Conservation (phyloP, 92 coral and sea anemone species). For the Bergia puertoricense region DNA sequence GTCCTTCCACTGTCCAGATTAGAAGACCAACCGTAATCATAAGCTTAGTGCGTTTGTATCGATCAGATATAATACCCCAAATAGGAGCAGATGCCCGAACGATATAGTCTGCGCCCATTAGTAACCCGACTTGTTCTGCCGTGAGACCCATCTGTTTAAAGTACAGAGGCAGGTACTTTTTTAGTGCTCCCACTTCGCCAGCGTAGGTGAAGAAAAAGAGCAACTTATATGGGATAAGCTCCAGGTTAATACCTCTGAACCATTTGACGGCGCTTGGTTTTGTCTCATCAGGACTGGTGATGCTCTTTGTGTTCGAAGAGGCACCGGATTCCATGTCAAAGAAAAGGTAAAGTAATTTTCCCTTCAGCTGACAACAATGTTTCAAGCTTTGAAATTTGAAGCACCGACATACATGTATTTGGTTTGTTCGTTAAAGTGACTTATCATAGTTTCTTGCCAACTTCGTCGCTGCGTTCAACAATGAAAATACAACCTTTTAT, state of each 20-base stretch:
- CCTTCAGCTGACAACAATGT: neutral
- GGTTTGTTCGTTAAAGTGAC: too few species aligned
- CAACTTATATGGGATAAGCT: neutral
- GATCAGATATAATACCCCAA: slow-evolving; percentile 50
- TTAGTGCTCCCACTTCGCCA: slow-evolving; percentile 55
- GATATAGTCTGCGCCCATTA: slow-evolving; percentile 56
- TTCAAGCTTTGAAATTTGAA: too few species aligned
- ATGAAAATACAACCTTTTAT: too few species aligned
- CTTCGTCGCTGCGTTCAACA: too few species aligned
- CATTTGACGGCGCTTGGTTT: neutral
- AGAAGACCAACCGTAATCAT: neutral
- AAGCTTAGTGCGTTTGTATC: slow-evolving; percentile 29
- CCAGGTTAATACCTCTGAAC: neutral
- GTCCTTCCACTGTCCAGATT: neutral
- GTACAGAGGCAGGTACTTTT: slow-evolving; percentile 56
- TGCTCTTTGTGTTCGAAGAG: neutral
- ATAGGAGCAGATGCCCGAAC: slow-evolving; percentile 59
- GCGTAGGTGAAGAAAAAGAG: slow-evolving; percentile 49
- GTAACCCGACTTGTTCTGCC: slow-evolving; percentile 56
- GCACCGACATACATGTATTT: too few species aligned
- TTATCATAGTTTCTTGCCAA: too few species aligned
- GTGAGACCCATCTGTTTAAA: slow-evolving; percentile 70
- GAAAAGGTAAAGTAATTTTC: neutral
- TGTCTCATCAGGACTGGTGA: neutral
- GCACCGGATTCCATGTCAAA: neutral